Evolutionary conservation across 2,113 vertebrate genomes (phyloP).

Genomic region (Uropsilus gracilis): DNA sequence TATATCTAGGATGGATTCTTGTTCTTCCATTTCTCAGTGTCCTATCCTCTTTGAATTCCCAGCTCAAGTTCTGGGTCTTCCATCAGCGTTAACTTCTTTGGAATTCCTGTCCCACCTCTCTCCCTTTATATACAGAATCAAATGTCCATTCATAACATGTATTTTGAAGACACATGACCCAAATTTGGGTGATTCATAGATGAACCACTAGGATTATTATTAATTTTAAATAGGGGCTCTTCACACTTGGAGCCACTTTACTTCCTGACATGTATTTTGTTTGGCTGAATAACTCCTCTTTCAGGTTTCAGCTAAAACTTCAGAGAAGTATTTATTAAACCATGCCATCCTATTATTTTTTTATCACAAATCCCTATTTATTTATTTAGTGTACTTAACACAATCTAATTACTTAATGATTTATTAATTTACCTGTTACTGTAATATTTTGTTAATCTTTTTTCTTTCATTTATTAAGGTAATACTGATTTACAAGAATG

Average conservation of each 20-base stretch:
- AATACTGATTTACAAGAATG: too few relatives aligned
- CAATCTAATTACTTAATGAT: background rate
- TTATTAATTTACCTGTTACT: background rate
- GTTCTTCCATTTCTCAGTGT: background rate
- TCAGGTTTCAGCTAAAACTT: background rate
- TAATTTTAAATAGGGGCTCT: background rate
- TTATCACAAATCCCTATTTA: background rate
- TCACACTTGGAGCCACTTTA: background rate
- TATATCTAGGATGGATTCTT: background rate
- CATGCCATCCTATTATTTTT: background rate
- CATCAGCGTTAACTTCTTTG: background rate
- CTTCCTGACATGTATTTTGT: background rate
- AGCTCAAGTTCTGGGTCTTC: background rate
- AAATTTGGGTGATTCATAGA: background rate
- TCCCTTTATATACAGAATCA: background rate
- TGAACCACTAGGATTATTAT: background rate
- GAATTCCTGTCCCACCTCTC: background rate
- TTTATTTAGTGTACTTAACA: background rate
- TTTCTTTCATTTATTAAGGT: too few relatives aligned
- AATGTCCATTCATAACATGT: too few relatives aligned
- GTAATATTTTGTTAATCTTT: background rate
- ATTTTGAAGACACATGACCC: too few relatives aligned
- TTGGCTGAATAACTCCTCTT: background rate
- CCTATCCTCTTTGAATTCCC: background rate
- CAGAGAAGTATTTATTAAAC: background rate